Conservation (phyloP, 2,113 vertebrate species). For the Sebastes schlegelii region DNA sequence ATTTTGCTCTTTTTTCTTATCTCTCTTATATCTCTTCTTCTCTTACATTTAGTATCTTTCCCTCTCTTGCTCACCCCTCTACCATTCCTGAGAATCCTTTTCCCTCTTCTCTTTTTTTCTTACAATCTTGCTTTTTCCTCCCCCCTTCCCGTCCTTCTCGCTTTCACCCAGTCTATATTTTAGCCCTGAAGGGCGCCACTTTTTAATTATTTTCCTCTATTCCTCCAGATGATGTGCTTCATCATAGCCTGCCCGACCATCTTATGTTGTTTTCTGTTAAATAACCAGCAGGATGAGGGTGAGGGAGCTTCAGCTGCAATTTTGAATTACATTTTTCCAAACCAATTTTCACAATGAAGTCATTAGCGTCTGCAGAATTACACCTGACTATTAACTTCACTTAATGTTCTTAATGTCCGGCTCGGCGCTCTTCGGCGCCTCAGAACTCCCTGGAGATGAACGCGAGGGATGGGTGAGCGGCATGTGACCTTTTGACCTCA, state of each 20-base stretch:
- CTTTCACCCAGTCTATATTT: conserved; percentile 1
- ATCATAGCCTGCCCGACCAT: conserved; percentile 21
- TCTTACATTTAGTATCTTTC: neutral
- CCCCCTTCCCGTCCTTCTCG: neutral
- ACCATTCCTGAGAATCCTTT: neutral
- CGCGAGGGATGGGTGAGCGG: conserved; percentile 1
- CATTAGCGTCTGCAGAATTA: conserved; percentile 26
- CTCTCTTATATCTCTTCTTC: neutral
- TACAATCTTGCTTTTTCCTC: too few relatives aligned
- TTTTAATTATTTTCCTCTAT: conserved; percentile 41
- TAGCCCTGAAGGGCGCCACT: conserved; percentile 8
- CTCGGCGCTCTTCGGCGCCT: neutral
- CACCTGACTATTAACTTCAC: conserved; percentile 41
- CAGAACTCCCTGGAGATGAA: conserved; percentile 12
- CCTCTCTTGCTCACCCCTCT: neutral
- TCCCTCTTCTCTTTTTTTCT: neutral
- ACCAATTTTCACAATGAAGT: conserved; percentile 39
- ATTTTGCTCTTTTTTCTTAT: neutral
- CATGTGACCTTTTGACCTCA: conserved; percentile 33
- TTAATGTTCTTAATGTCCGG: conserved; percentile 45
- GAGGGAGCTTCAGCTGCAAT: conserved; percentile 5
- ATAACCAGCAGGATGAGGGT: conserved; percentile 17
- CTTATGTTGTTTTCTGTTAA: conserved; percentile 36
- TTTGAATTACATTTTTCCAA: conserved; percentile 25
- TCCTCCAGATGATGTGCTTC: conserved; percentile 15